Conservation (phyloP, 2,113 vertebrate genomes). For the Chaetops frenatus region DNA sequence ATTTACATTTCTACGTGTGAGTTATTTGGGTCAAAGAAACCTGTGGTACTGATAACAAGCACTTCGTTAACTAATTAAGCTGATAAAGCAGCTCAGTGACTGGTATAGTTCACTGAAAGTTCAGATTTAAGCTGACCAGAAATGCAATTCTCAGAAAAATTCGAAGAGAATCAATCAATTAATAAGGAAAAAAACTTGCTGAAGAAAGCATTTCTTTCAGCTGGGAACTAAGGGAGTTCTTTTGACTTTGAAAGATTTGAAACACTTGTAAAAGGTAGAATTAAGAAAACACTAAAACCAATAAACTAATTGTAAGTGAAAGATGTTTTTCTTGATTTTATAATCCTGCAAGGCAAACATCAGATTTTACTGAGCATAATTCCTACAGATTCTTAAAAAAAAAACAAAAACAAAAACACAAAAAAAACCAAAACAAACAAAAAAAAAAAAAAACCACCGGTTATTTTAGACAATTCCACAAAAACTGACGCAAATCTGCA, state of each 20-base stretch:
- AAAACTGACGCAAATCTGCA: neutral
- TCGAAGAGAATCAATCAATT: slow-evolving; percentile 2
- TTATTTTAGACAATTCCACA: neutral
- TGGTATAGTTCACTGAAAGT: slow-evolving; percentile 39
- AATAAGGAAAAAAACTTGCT: neutral
- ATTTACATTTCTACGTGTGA: slow-evolving; percentile 22
- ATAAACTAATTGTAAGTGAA: neutral
- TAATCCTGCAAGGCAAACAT: neutral
- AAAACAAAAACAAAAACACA: no score
- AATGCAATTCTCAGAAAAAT: slow-evolving; percentile 4
- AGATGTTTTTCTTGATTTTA: neutral
- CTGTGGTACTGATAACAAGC: neutral
- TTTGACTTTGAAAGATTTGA: neutral
- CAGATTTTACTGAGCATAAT: neutral
- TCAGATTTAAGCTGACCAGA: slow-evolving; percentile 48
- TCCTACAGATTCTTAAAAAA: neutral
- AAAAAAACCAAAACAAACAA: neutral
- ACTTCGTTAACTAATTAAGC: slow-evolving; percentile 28
- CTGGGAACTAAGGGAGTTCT: neutral
- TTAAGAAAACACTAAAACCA: neutral
- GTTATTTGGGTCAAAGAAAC: neutral
- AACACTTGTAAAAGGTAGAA: neutral
- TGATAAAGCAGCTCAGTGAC: slow-evolving; percentile 11
- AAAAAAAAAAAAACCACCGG: neutral
- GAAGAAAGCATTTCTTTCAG: neutral